These are phyloP conservation scores for Cossypha heuglini DNA, from an alignment of 2,797 vertebrate species.

Conservation along the genomic window DNA sequence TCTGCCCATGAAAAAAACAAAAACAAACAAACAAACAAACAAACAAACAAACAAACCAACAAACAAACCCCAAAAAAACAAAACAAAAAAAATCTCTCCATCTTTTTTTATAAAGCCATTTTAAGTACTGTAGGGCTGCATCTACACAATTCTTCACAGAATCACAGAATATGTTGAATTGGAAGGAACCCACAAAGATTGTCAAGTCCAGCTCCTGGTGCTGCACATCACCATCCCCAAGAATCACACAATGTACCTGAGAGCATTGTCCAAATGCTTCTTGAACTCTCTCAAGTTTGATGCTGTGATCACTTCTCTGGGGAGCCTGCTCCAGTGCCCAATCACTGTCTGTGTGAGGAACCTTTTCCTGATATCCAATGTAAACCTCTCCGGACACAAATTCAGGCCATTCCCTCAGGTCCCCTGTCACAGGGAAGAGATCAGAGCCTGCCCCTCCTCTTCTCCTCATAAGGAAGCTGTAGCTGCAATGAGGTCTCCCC, in stretches of 20 bases:
- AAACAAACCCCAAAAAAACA: background rate
- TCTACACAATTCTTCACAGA: background rate
- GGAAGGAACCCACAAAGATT: background rate
- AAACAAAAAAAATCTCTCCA: no score
- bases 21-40: no score
- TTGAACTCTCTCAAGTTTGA: background rate
- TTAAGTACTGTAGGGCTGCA: background rate
- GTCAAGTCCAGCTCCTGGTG: accelerated
- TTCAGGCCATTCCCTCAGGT: no score
- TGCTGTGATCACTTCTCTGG: accelerated
- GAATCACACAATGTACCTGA: background rate
- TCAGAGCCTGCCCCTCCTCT: no score
- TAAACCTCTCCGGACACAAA: no score
- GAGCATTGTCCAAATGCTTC: accelerated
- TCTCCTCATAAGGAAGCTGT: no score
- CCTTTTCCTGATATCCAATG: no score
- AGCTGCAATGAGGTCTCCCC: no score
- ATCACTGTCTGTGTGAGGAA: no score
- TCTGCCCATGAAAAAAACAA: background rate
- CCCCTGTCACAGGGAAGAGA: no score
- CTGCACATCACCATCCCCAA: no score
- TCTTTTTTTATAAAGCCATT: background rate
- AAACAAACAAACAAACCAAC: no score
- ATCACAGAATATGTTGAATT: background rate
- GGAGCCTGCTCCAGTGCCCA: background rate